These are phyloP conservation scores for Caenorhabditis afra DNA, from an alignment of 2,888 invertebrate genomes.

Conservation along the genomic window DNA sequence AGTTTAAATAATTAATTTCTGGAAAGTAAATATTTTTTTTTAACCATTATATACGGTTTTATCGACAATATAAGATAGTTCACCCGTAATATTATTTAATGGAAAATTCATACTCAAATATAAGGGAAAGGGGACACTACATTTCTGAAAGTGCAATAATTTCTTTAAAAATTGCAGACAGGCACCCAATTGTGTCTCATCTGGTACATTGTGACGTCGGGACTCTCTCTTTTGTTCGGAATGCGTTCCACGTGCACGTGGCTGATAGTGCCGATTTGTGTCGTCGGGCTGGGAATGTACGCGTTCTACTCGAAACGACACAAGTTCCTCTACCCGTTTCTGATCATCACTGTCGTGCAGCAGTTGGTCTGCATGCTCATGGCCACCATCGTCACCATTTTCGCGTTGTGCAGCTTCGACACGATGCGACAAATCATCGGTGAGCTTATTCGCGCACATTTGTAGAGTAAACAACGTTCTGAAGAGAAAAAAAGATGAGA, in stretches of 20 bases:
- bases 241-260: slow-evolving; percentile 74
- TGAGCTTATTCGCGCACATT: too few relatives aligned
- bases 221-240: slow-evolving; percentile 75
- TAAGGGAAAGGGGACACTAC: too few relatives aligned
- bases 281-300: slow-evolving; percentile 72
- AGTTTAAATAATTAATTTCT: too few relatives aligned
- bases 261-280: slow-evolving; percentile 73
- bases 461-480: too few relatives aligned
- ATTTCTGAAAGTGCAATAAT: neutral
- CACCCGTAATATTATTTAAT: too few relatives aligned
- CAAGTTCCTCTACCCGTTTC: slow-evolving; percentile 77
- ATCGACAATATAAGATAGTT: too few relatives aligned
- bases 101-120: too few relatives aligned
- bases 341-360: slow-evolving; percentile 78
- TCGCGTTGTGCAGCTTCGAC: slow-evolving; percentile 73
- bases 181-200: slow-evolving; percentile 76
- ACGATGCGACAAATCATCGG: slow-evolving; percentile 74
- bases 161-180: slow-evolving; percentile 70
- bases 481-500: too few relatives aligned
- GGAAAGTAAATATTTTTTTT: too few relatives aligned
- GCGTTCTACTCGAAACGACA: slow-evolving; percentile 72
- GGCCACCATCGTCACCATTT: slow-evolving; percentile 72
- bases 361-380: slow-evolving; percentile 76
- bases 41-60: too few relatives aligned
- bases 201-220: slow-evolving; percentile 72